Percentiles rank a stretch among this genome's conserved stretches.
Evolutionary conservation across 2,888 invertebrate species (phyloP).

Genomic region (Pollenia labialis): DNA sequence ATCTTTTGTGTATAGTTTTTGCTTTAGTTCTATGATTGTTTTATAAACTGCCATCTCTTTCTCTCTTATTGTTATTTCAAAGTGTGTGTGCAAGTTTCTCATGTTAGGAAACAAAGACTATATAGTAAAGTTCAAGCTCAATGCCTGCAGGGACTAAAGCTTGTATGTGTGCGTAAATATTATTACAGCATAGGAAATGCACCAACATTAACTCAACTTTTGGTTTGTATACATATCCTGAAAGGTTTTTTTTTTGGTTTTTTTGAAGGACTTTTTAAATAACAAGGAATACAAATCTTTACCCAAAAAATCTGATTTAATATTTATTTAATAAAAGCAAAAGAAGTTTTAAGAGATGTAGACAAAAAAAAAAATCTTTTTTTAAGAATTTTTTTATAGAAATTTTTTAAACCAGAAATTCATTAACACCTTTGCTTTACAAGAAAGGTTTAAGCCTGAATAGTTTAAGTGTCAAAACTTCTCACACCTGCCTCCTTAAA

Average conservation of each 20-base stretch:
- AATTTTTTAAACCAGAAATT: no score
- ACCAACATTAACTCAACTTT: slow-evolving; percentile 46
- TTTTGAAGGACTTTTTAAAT: background rate
- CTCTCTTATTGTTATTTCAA: slow-evolving; percentile 7
- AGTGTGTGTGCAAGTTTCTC: no score
- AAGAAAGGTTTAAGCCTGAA: no score
- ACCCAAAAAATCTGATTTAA: no score
- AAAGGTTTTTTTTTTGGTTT: slow-evolving; percentile 6
- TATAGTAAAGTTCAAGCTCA: slow-evolving; percentile 64
- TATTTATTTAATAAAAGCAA: no score
- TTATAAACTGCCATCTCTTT: slow-evolving; percentile 30
- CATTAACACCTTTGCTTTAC: no score
- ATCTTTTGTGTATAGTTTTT: background rate
- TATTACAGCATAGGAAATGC: slow-evolving; percentile 51
- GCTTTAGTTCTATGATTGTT: slow-evolving; percentile 44
- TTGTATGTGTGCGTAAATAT: slow-evolving; percentile 9
- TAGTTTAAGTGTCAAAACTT: background rate
- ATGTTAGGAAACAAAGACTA: slow-evolving; percentile 39
- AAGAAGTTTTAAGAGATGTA: background rate
- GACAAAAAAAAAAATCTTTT: background rate
- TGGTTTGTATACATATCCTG: slow-evolving; percentile 39
- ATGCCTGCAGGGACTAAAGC: slow-evolving; percentile 43
- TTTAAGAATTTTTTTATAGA: background rate
- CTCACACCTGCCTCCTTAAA: background rate
- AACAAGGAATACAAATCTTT: background rate